These are phyloP conservation scores for Thaumetopoea pityocampa DNA, from an alignment of 1,140 invertebrate species.

Conservation along the genomic window DNA sequence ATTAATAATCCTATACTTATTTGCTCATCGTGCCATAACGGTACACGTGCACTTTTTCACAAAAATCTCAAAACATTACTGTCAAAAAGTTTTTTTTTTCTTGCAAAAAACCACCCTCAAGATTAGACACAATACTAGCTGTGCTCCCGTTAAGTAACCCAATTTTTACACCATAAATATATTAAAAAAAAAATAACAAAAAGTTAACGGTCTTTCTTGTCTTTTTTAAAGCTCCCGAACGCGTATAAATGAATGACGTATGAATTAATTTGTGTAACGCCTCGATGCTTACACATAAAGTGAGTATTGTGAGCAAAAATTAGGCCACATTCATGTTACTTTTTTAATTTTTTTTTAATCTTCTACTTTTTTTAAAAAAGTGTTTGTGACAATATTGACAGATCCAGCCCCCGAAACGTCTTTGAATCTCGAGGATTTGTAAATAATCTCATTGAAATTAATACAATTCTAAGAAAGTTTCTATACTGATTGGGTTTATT, in stretches of 20 bases:
- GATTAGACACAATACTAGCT: slow-evolving; percentile 43
- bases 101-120: slow-evolving; percentile 28
- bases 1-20: slow-evolving; percentile 40
- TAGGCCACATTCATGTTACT: slow-evolving; percentile 62
- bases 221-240: no score
- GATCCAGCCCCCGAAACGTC: slow-evolving; percentile 33
- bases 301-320: slow-evolving; percentile 71
- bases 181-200: slow-evolving; percentile 50
- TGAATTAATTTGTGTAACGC: slow-evolving; percentile 72
- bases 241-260: slow-evolving; percentile 38
- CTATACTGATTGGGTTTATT: slow-evolving; percentile 59
- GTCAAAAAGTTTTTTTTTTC: slow-evolving; percentile 22
- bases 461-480: slow-evolving; percentile 49
- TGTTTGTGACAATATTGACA: slow-evolving; percentile 73
- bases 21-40: slow-evolving; percentile 10
- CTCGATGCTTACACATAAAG: slow-evolving; percentile 65
- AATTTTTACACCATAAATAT: slow-evolving; percentile 74
- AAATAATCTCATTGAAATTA: slow-evolving; percentile 73
- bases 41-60: slow-evolving; percentile 8
- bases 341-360: slow-evolving; percentile 31
- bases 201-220: slow-evolving; percentile 53
- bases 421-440: slow-evolving; percentile 54
- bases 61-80: slow-evolving; percentile 15
- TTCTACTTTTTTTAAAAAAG: slow-evolving; percentile 34
- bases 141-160: slow-evolving; percentile 71